phyloP scores from a whole-genome alignment of 2,888 invertebrate genomes.

The Tanytarsus gracilentus region DNA sequence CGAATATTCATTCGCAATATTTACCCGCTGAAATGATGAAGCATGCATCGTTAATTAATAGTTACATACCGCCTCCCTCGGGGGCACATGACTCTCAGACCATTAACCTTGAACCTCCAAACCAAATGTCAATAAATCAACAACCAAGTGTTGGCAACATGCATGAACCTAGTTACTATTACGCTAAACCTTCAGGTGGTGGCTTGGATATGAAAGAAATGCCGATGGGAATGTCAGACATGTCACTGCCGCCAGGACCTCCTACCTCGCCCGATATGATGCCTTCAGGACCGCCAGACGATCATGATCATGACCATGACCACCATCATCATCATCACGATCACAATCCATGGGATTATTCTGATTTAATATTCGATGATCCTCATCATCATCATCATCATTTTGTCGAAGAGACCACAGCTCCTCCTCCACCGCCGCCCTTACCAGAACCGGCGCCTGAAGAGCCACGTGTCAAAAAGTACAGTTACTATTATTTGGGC shows the following conservation, averaged over 20 bases:
- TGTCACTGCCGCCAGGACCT: too few relatives aligned
- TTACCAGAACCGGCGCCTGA: constrained; percentile 35
- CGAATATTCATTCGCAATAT: constrained; percentile 34
- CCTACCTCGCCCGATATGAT: not conserved
- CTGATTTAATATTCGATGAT: constrained; percentile 33
- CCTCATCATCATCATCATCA: constrained; percentile 35
- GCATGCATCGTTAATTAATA: constrained; percentile 35
- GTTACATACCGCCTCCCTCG: constrained; percentile 31
- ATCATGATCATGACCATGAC: constrained; percentile 31
- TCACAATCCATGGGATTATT: constrained; percentile 32
- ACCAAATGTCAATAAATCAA: not conserved
- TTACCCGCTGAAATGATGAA: constrained; percentile 35
- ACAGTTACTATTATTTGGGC: constrained; percentile 61
- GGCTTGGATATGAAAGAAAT: not conserved
- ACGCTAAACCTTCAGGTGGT: too few relatives aligned
- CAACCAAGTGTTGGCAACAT: too few relatives aligned
- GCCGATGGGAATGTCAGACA: not conserved
- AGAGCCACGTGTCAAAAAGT: constrained; percentile 47
- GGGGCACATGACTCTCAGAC: not conserved
- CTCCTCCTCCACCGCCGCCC: constrained; percentile 35
- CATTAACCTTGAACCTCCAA: not conserved
- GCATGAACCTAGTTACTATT: too few relatives aligned
- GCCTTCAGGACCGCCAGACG: constrained; percentile 6
- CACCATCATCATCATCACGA: constrained; percentile 31
- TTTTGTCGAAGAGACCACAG: constrained; percentile 37